Conservation (phyloP, 2,113 vertebrate species). For the Mesocricetus auratus region DNA sequence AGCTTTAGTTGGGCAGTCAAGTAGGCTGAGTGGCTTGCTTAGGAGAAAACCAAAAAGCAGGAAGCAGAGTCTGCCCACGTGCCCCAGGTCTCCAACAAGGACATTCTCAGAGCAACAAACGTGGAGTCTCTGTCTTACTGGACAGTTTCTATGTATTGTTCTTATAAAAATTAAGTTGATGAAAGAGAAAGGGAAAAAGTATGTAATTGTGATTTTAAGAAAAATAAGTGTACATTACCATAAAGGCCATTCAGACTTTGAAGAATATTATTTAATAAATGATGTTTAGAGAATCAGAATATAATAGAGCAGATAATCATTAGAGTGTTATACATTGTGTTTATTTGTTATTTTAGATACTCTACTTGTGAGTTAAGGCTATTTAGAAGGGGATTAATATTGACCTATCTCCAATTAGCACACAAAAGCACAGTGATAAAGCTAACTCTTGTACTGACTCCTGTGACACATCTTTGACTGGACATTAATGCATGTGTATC, state of each 20-base stretch:
- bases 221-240: conserved; percentile 14
- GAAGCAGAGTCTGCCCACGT: not conserved
- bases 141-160: not conserved
- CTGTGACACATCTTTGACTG: not conserved
- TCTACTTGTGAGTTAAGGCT: not conserved
- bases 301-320: not conserved
- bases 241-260: not conserved
- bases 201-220: not conserved
- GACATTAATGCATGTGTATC: not conserved
- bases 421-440: not conserved
- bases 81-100: not conserved
- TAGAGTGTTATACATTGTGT: not conserved
- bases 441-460: not conserved
- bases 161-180: not conserved
- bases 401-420: not conserved
- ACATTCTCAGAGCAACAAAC: not conserved
- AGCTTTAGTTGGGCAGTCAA: not conserved
- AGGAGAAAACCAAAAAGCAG: not conserved
- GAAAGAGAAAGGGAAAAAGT: not conserved
- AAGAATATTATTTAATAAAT: conserved; percentile 26
- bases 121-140: not conserved
- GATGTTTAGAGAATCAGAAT: not conserved
- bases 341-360: not conserved
- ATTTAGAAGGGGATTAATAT: not conserved
- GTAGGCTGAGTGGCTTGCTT: not conserved